Evolutionary conservation across 1,140 invertebrate species (phyloP), one percentile per base, ranked within the genome.

Genomic region (Eurosta solidaginis): DNA sequence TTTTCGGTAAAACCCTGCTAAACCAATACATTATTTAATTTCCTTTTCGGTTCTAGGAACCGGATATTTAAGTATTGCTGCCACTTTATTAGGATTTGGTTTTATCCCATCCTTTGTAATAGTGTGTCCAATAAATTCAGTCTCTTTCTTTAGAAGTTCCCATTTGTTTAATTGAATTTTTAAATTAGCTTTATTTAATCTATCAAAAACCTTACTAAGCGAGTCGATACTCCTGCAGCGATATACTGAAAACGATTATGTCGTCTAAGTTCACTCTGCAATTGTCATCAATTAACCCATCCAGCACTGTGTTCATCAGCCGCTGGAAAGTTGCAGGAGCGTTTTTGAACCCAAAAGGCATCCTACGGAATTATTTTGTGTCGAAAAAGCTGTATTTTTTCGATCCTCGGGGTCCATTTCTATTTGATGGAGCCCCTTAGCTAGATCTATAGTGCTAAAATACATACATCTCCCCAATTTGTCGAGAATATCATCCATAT

Each of bases 371-470:
- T 77, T 87, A 52, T 81, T 78, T 50, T 82, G 68, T 33, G 80
- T 82, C 5, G 79, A 80, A 81, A 91, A 91, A 0, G 89, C 89
- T 0, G 89, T 91, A 83, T 90, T 91, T 7, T 85, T 79, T 7
- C 81, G 85, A 54, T 85, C 83, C 0, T 77, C 45, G 27, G n/a
- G n/a, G n/a, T n/a, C n/a, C n/a, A n/a, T n/a, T n/a, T n/a, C n/a
- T n/a, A n/a, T n/a, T n/a, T n/a, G n/a, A n/a, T n/a, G n/a, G n/a
- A n/a, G n/a, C n/a, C n/a, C n/a, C n/a, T n/a, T n/a, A n/a, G n/a
- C n/a, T n/a, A n/a, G n/a, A n/a, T n/a, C n/a, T n/a, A n/a, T n/a
- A n/a, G n/a, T n/a, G n/a, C n/a, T n/a, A n/a, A n/a, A n/a, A n/a
- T n/a, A n/a, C n/a, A n/a, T n/a, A n/a, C n/a, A n/a, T n/a, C n/a